Conservation (phyloP, 2,888 invertebrate genomes). For the Dusona sp. region DNA sequence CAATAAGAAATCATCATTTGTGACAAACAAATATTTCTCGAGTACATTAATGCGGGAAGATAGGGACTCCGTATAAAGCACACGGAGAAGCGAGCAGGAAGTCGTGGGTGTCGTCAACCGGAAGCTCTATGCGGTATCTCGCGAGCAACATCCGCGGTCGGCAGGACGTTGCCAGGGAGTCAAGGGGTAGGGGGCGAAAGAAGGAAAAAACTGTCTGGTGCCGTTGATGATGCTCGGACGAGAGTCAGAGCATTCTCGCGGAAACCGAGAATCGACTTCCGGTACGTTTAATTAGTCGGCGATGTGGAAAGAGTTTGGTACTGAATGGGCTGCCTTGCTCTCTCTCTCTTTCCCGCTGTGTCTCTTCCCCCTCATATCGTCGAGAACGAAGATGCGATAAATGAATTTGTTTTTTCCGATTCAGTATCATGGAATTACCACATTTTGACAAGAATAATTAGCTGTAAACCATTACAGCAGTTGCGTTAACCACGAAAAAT, state of each 20-base stretch:
- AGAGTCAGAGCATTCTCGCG: slow-evolving; percentile 53
- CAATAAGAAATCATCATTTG: not conserved
- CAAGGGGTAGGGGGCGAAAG: not conserved
- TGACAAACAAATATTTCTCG: not conserved
- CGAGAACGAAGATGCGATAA: slow-evolving; percentile 17
- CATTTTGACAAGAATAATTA: slow-evolving; percentile 24
- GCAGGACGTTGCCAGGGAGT: slow-evolving; percentile 27
- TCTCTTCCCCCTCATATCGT: not conserved
- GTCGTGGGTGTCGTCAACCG: slow-evolving; percentile 63
- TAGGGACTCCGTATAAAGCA: slow-evolving; percentile 10
- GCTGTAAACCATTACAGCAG: not conserved
- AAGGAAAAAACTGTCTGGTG: slow-evolving; percentile 46
- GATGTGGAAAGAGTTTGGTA: slow-evolving; percentile 25
- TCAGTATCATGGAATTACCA: slow-evolving; percentile 3
- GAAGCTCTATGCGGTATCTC: slow-evolving; percentile 54
- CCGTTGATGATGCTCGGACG: slow-evolving; percentile 29
- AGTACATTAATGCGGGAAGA: slow-evolving; percentile 1
- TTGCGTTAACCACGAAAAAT: not conserved
- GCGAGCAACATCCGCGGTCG: slow-evolving; percentile 52
- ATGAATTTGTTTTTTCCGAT: slow-evolving; percentile 18
- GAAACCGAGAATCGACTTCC: slow-evolving; percentile 66
- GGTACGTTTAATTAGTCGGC: slow-evolving; percentile 62
- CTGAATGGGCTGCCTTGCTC: slow-evolving; percentile 30
- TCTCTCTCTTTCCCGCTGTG: not conserved
- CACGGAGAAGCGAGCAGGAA: slow-evolving; percentile 51